Percentiles rank a stretch among this genome's conserved stretches.
Conservation (phyloP, 2,797 vertebrate genomes). For the Pseudochaenichthys georgianus region DNA sequence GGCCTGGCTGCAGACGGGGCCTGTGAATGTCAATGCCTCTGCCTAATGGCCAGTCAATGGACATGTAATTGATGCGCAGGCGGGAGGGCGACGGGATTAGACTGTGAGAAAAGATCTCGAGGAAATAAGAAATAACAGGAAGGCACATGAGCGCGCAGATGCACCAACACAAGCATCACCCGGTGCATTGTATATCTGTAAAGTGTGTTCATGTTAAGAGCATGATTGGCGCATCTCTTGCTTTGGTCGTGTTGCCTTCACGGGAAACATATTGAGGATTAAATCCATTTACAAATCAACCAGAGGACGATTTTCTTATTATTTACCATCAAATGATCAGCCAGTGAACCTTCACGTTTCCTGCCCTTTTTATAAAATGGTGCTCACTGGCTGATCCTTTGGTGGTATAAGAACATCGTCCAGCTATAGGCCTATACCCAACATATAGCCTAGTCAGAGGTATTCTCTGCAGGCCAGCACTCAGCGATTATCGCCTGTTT, state of each 20-base stretch:
- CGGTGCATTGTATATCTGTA: neutral
- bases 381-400: too few species aligned
- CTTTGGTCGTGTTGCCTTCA: neutral
- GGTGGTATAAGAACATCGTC: accelerated
- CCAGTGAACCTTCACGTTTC: neutral
- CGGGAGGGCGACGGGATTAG: constrained; percentile 84
- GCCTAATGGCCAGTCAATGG: constrained; percentile 82
- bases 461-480: constrained; percentile 20
- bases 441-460: constrained; percentile 9
- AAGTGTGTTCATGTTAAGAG: neutral
- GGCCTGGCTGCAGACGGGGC: constrained; percentile 77
- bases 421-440: too few species aligned
- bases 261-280: neutral
- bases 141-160: constrained; percentile 7
- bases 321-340: neutral
- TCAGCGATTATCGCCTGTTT: constrained; percentile 60
- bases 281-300: neutral
- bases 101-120: constrained; percentile 58
- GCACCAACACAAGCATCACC: neutral
- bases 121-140: constrained; percentile 56
- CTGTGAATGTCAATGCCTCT: constrained; percentile 84
- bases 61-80: constrained; percentile 84
- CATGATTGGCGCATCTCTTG: neutral
- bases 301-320: accelerated
- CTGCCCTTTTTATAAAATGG: neutral